Percentiles rank a stretch among this genome's conserved stretches.
phyloP scores from a whole-genome alignment of 2,797 vertebrate species.

The Chloroceryle inda region DNA sequence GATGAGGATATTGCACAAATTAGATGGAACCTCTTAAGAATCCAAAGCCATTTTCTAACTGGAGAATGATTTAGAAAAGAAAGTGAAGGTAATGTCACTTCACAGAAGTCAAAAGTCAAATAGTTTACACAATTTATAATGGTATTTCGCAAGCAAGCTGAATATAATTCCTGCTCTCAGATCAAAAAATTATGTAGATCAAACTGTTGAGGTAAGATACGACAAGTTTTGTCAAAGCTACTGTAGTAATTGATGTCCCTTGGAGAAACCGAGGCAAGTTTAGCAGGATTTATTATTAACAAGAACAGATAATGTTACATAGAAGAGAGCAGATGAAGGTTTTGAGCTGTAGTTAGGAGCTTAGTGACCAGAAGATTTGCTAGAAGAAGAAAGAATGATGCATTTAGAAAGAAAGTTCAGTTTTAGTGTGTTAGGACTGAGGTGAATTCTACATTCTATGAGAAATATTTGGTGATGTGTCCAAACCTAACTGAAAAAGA shows the following conservation, averaged over 20 bases:
- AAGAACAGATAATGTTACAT: neutral
- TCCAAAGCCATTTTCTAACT: neutral
- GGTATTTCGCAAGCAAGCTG: neutral
- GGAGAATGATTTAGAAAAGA: neutral
- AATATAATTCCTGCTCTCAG: neutral
- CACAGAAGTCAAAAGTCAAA: neutral
- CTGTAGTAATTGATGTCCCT: neutral
- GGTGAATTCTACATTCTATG: neutral
- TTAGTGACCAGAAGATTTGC: neutral
- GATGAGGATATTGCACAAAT: neutral
- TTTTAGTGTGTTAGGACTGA: neutral
- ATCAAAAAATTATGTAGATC: neutral
- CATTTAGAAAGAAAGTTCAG: neutral
- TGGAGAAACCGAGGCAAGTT: neutral
- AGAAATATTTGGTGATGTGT: neutral
- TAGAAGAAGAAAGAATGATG: neutral
- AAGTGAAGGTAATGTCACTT: neutral
- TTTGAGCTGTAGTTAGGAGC: neutral
- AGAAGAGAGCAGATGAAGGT: neutral
- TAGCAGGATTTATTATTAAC: neutral
- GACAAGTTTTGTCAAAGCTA: neutral
- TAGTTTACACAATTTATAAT: neutral
- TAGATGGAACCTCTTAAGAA: neutral
- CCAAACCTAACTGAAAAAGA: neutral
- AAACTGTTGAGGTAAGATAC: neutral